Base-by-base conservation (phyloP, 2,888 invertebrate genomes). In the Seira sanloemensis region DNA sequence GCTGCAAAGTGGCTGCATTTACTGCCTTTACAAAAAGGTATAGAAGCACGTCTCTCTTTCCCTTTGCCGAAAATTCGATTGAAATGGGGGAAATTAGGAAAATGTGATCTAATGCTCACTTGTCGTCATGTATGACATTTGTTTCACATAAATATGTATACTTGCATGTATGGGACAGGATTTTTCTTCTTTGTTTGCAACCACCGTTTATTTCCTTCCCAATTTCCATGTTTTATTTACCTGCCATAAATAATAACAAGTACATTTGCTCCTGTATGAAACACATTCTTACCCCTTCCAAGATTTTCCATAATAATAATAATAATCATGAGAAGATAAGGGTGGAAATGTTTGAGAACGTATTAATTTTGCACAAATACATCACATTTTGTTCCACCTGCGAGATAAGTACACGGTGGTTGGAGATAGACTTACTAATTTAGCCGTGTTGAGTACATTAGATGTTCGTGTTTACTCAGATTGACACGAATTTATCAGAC, bases 81-180 rank as follows among this genome's bases (percentile, higher is more conserved):
- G 19, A 24, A 24, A 25, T 9, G 24, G 1, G 19, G 25, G 81
- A 76, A n/a, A n/a, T n/a, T n/a, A n/a, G n/a, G n/a, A n/a, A 83
- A 83, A 78, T 83, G 66, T 83, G 84, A 84, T 84, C 84, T 78
- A 84, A 84, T 84, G 84, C 77, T 84, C 84, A 78, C 74, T 84
- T 84, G 84, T 84, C 84, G 84, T 78, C 84, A 73, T 77, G 67
- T 76, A 50, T 67, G 50, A 50, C 25, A 76, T 66, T 66, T 66
- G 46, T 76, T 46, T 67, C 50, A 76, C 25, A 75, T 24, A 62
- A 27, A n/a, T n/a, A n/a, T n/a, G n/a, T n/a, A n/a, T n/a, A n/a
- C n/a, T n/a, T n/a, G n/a, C n/a, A n/a, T n/a, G n/a, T 25, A 9
- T 73, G 27, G 50, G 74, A n/a, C n/a, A n/a, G n/a, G n/a, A n/a